Evolutionary conservation across 2,888 invertebrate genomes (phyloP).

Genomic region (Caenorhabditis angaria): DNA sequence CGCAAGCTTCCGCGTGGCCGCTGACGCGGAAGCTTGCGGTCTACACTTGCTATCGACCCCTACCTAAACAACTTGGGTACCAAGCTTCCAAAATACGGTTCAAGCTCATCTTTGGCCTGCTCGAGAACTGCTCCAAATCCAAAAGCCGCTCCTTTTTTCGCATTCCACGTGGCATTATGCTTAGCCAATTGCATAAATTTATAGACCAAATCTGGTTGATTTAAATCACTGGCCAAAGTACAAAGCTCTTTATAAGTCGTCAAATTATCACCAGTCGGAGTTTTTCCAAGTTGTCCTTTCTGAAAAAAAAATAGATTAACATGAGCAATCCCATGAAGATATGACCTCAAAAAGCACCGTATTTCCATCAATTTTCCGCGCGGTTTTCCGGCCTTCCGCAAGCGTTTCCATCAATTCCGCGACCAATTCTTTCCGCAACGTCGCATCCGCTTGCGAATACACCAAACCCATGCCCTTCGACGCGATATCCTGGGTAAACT

Average conservation of each 20-base stretch:
- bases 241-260: slow-evolving; percentile 93
- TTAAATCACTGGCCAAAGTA: slow-evolving; percentile 89
- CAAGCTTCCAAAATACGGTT: slow-evolving; percentile 84
- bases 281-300: slow-evolving; percentile 1
- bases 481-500: slow-evolving; percentile 91
- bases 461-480: slow-evolving; percentile 82
- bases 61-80: slow-evolving; percentile 82
- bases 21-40: too few relatives aligned
- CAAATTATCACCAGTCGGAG: slow-evolving; percentile 41
- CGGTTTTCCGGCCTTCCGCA: slow-evolving; percentile 77
- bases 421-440: slow-evolving; percentile 80
- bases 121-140: slow-evolving; percentile 88
- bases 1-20: too few relatives aligned
- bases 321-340: too few relatives aligned
- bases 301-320: too few relatives aligned
- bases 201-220: slow-evolving; percentile 92
- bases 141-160: slow-evolving; percentile 91
- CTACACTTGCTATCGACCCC: too few relatives aligned
- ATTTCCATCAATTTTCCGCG: slow-evolving; percentile 78
- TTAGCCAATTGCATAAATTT: slow-evolving; percentile 95
- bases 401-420: slow-evolving; percentile 84
- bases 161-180: slow-evolving; percentile 92
- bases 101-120: slow-evolving; percentile 84
- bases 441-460: slow-evolving; percentile 83
- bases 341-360: slow-evolving; percentile 77